Percentiles rank a stretch among this genome's conserved stretches.
Conservation (phyloP, 2,888 invertebrate species). For the Lymantria dispar region DNA sequence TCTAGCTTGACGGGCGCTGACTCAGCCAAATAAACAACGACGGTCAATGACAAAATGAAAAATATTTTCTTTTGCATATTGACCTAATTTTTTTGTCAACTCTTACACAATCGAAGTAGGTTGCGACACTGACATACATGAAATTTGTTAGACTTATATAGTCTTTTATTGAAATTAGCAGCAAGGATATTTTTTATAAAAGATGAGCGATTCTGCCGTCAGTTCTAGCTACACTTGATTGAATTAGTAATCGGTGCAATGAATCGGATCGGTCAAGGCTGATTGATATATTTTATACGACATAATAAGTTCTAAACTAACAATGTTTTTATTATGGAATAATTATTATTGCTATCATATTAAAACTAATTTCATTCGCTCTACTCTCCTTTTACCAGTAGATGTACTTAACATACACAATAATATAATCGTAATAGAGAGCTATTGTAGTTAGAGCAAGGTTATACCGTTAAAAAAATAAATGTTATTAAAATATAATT, state of each 20-base stretch:
- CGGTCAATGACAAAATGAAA: slow-evolving; percentile 51
- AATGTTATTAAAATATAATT: no score
- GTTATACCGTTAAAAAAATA: no score
- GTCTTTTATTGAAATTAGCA: slow-evolving; percentile 54
- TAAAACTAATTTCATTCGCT: no score
- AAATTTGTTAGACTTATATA: slow-evolving; percentile 60
- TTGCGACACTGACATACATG: slow-evolving; percentile 82
- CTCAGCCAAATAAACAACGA: slow-evolving; percentile 48
- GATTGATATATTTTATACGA: slow-evolving; percentile 11
- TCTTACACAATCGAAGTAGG: slow-evolving; percentile 71
- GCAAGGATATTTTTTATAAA: slow-evolving; percentile 64
- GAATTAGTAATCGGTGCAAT: slow-evolving; percentile 56
- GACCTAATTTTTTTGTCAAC: slow-evolving; percentile 43
- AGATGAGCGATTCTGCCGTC: slow-evolving; percentile 41
- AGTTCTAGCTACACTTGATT: slow-evolving; percentile 53
- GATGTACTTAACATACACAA: no score
- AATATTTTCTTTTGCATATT: slow-evolving; percentile 58
- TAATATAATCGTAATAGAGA: no score
- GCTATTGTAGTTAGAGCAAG: no score
- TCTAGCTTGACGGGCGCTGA: slow-evolving; percentile 52
- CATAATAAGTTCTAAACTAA: background rate
- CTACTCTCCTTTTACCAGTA: no score
- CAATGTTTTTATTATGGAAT: background rate
- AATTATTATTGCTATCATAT: background rate
- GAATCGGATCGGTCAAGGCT: slow-evolving; percentile 64